These are phyloP conservation scores for Calliphora vomitoria DNA, from an alignment of 2,888 invertebrate species.

Conservation along the genomic window DNA sequence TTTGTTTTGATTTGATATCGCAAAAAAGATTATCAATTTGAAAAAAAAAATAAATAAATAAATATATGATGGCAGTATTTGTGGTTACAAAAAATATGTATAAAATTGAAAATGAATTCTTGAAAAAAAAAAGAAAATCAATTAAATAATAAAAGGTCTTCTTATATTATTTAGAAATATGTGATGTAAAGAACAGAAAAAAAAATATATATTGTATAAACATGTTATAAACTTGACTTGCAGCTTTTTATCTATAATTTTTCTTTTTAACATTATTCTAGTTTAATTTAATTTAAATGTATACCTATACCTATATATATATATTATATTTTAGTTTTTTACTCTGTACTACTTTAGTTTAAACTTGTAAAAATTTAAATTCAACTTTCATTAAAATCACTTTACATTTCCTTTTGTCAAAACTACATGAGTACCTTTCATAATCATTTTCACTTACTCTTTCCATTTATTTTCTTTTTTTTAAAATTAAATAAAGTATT, in stretches of 20 bases:
- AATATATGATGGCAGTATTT: slow-evolving; percentile 39
- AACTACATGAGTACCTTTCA: slow-evolving; percentile 66
- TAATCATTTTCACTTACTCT: slow-evolving; percentile 34
- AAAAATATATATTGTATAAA: slow-evolving; percentile 19
- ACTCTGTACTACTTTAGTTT: slow-evolving; percentile 50
- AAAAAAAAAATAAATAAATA: slow-evolving; percentile 14
- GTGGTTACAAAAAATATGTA: slow-evolving; percentile 26
- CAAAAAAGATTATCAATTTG: slow-evolving; percentile 41
- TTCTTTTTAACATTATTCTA: slow-evolving; percentile 18
- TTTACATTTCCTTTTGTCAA: slow-evolving; percentile 44
- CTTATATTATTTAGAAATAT: slow-evolving; percentile 31
- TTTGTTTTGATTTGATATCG: slow-evolving; percentile 51
- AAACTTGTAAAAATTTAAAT: slow-evolving; percentile 35
- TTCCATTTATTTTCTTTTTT: slow-evolving; percentile 49
- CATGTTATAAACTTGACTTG: slow-evolving; percentile 52
- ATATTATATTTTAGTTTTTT: slow-evolving; percentile 60
- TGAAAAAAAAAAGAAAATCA: slow-evolving; percentile 2
- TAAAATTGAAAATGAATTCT: background rate
- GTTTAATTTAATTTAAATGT: slow-evolving; percentile 30
- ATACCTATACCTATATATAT: slow-evolving; percentile 20
- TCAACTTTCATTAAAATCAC: slow-evolving; percentile 1
- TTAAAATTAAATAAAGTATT: slow-evolving; percentile 71
- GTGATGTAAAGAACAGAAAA: slow-evolving; percentile 54
- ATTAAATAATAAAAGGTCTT: slow-evolving; percentile 1
- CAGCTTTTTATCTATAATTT: slow-evolving; percentile 48